These are phyloP conservation scores for Pharmacophagus antenor DNA, from an alignment of 2,888 invertebrate species.

Conservation along the genomic window DNA sequence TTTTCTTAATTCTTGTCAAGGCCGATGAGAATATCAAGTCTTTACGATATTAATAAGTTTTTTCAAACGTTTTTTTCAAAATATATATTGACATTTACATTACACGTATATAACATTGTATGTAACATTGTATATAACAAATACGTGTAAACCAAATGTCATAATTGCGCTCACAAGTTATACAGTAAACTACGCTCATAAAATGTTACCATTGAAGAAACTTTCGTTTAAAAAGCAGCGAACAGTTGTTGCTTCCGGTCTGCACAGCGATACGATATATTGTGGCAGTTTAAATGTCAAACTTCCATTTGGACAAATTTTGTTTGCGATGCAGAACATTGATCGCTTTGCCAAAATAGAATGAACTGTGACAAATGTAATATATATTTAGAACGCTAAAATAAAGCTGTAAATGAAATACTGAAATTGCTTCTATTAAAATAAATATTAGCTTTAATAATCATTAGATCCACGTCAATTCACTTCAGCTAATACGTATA, in stretches of 20 bases:
- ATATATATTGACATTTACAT: too few species aligned
- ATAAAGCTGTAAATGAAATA: neutral
- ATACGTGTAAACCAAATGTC: too few species aligned
- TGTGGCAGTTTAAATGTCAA: slow-evolving; percentile 3
- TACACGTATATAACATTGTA: too few species aligned
- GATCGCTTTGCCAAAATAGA: neutral
- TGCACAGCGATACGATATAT: neutral
- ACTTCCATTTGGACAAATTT: slow-evolving; percentile 3
- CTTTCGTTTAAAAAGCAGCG: neutral
- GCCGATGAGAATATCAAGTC: too few species aligned
- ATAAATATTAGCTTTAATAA: neutral
- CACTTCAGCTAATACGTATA: too few species aligned
- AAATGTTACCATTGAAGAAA: neutral
- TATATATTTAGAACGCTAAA: neutral
- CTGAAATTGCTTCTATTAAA: neutral
- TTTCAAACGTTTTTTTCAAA: too few species aligned
- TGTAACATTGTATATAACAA: too few species aligned
- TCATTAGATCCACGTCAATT: too few species aligned
- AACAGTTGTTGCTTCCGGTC: slow-evolving; percentile 3
- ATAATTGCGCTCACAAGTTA: neutral
- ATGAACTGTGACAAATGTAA: neutral
- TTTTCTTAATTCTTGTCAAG: too few species aligned
- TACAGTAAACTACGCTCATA: neutral
- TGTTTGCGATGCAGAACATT: neutral
- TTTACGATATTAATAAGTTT: too few species aligned